Percentiles rank a stretch among this genome's conserved stretches.
Conservation (phyloP, 2,888 invertebrate species). For the Onchidella celtica region DNA sequence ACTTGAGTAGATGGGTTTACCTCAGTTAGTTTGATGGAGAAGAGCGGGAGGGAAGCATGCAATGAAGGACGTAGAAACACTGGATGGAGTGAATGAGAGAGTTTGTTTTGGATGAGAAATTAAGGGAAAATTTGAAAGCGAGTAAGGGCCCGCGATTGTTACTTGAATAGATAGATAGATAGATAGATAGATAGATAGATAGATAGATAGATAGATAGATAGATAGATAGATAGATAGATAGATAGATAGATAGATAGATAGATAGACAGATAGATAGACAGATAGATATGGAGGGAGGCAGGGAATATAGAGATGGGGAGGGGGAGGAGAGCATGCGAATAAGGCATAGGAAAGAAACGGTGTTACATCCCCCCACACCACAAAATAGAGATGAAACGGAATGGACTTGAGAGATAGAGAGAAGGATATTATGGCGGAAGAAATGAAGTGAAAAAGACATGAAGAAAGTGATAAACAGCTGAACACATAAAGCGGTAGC, state of each 20-base stretch:
- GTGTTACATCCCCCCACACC: too few species aligned
- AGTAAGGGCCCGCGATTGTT: too few species aligned
- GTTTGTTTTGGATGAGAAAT: too few species aligned
- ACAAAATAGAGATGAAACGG: too few species aligned
- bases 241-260: background rate
- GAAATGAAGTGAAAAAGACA: too few species aligned
- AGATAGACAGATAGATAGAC: background rate
- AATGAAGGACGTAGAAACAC: background rate
- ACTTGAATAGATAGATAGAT: slow-evolving; percentile 19
- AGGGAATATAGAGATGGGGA: background rate
- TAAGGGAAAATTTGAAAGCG: too few species aligned
- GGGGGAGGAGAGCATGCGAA: background rate
- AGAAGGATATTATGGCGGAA: too few species aligned
- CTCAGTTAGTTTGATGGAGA: background rate
- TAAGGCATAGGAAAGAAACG: background rate
- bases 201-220: background rate
- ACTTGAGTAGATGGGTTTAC: too few species aligned
- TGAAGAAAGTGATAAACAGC: too few species aligned
- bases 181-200: slow-evolving; percentile 19
- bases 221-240: background rate
- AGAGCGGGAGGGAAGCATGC: background rate
- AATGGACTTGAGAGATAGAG: too few species aligned
- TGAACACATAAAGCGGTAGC: too few species aligned
- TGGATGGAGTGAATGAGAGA: background rate
- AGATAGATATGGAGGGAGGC: background rate